Conservation (phyloP, 2,888 invertebrate genomes). For the Drosophila robusta region DNA sequence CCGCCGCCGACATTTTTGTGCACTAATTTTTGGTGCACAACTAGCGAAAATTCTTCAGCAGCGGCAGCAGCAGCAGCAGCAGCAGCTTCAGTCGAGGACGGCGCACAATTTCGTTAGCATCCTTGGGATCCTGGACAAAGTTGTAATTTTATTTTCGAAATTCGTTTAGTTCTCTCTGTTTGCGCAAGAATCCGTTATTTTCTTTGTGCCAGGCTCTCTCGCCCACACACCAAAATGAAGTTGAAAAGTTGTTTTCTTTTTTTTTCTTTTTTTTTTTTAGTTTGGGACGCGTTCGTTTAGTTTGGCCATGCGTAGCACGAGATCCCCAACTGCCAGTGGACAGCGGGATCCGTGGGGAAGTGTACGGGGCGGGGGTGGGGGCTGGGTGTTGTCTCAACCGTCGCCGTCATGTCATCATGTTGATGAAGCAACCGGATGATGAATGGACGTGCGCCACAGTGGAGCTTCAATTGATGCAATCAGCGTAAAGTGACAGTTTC, state of each 20-base stretch:
- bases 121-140: conserved; percentile 67
- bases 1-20: conserved; percentile 56
- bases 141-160: conserved; percentile 81
- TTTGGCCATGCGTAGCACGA: conserved; percentile 66
- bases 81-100: conserved; percentile 9
- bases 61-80: conserved; percentile 7
- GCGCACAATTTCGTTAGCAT: conserved; percentile 68
- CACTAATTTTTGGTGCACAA: conserved; percentile 67
- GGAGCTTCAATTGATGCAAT: conserved; percentile 81
- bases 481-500: conserved; percentile 79
- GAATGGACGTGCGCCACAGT: conserved; percentile 81
- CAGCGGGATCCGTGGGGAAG: conserved; percentile 8
- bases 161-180: conserved; percentile 80
- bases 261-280: conserved; percentile 27
- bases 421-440: conserved; percentile 81
- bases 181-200: conserved; percentile 80
- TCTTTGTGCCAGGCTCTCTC: conserved; percentile 57
- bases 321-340: conserved; percentile 50
- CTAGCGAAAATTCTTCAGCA: conserved; percentile 40
- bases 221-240: conserved; percentile 60
- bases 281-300: conserved; percentile 65
- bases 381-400: conserved; percentile 58
- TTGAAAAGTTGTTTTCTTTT: conserved; percentile 66
- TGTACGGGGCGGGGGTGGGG: conserved; percentile 6
- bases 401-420: conserved; percentile 74